Evolutionary conservation across 2,797 vertebrate genomes (phyloP).

Genomic region (Pteropus rufus): DNA sequence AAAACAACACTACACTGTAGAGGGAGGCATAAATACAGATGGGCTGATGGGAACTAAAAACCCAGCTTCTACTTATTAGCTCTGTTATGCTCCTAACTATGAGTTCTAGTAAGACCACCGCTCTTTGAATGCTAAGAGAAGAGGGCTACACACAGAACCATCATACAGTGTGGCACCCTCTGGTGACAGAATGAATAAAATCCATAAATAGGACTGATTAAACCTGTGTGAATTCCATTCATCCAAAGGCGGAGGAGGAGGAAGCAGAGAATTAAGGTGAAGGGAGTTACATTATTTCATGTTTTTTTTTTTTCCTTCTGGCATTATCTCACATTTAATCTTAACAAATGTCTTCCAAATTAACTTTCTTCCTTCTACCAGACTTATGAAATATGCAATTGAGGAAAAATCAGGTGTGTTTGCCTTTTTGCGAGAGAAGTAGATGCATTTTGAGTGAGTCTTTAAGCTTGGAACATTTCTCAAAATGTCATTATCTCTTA

Average conservation of each 20-base stretch:
- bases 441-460: neutral
- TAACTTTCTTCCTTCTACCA: neutral
- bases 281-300: neutral
- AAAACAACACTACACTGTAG: neutral
- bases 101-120: neutral
- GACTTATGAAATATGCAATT: neutral
- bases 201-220: neutral
- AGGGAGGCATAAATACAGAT: constrained; percentile 45
- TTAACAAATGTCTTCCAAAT: neutral
- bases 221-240: neutral
- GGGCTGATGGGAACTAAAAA: constrained; percentile 48
- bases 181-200: constrained; percentile 65
- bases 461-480: neutral
- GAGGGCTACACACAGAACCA: neutral
- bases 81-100: neutral
- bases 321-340: neutral
- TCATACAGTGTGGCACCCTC: neutral
- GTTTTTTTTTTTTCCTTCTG: neutral
- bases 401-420: neutral
- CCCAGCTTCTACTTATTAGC: constrained; percentile 6
- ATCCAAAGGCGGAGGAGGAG: neutral
- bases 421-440: neutral
- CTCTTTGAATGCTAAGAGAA: neutral
- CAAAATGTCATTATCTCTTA: neutral
- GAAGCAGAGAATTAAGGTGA: neutral